A percentile compares a stretch with the other conserved stretches of the same genome.
Evolutionary conservation across 2,888 invertebrate genomes (phyloP).

Genomic region (Amphimallon solstitiale): DNA sequence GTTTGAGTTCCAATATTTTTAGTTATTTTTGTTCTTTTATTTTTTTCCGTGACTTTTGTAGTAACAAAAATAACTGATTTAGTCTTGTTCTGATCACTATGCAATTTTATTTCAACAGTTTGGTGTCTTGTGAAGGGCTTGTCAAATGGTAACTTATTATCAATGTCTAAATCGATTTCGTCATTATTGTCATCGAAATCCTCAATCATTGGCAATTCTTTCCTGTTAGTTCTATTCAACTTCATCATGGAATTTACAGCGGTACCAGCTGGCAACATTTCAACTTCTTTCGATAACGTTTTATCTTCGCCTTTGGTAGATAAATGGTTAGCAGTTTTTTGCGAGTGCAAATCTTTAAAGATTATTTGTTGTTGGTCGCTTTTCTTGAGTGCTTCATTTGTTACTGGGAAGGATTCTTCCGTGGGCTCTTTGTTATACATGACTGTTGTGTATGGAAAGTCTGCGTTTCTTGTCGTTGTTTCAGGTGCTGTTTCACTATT

Average conservation of each 20-base stretch:
- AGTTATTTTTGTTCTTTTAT: conserved; percentile 12
- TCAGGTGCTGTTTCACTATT: conserved; percentile 1
- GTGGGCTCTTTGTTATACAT: conserved; percentile 53
- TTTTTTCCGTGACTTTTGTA: conserved; percentile 41
- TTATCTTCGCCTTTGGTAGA: conserved; percentile 44
- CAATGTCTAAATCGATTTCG: conserved; percentile 44
- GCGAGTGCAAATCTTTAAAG: conserved; percentile 41
- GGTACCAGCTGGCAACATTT: conserved; percentile 55
- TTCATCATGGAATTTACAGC: conserved; percentile 52
- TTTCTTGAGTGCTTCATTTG: conserved; percentile 45
- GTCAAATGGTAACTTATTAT: conserved; percentile 40
- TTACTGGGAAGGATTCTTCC: conserved; percentile 47
- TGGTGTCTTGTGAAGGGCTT: conserved; percentile 41
- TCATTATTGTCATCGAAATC: conserved; percentile 40
- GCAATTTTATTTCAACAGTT: conserved; percentile 52
- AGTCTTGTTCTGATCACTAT: conserved; percentile 44
- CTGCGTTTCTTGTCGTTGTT: conserved; percentile 22
- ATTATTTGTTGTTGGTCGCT: conserved; percentile 46
- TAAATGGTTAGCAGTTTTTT: conserved; percentile 47
- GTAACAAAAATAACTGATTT: conserved; percentile 48
- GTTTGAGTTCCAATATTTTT: conserved; percentile 14
- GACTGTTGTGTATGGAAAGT: conserved; percentile 48
- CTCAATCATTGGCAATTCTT: conserved; percentile 56
- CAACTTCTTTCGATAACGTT: conserved; percentile 58
- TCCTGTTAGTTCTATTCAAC: conserved; percentile 60